Evolutionary conservation across 2,888 invertebrate species (phyloP).

Genomic region (Agriopis marginaria): DNA sequence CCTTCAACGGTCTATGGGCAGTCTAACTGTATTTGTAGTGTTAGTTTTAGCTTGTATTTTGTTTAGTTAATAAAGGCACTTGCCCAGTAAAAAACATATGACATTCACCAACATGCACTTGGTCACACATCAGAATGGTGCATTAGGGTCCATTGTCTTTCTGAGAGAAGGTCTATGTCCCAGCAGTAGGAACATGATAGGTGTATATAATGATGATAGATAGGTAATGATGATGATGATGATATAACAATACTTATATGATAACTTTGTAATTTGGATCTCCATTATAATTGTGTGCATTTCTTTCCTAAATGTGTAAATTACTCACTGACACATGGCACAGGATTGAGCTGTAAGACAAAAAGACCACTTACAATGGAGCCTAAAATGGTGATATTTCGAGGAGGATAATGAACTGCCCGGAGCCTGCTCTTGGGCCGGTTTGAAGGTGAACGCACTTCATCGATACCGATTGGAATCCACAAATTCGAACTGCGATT

Average conservation of each 20-base stretch:
- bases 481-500: conserved; percentile 69
- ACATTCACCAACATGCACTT: no score
- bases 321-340: background rate
- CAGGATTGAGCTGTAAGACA: conserved; percentile 38
- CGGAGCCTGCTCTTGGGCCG: conserved; percentile 70
- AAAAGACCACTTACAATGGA: conserved; percentile 54
- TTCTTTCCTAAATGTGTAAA: background rate
- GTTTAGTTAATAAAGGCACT: no score
- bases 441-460: conserved; percentile 83
- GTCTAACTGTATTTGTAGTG: no score
- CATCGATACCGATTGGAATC: conserved; percentile 72
- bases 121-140: no score
- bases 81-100: no score
- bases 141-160: no score
- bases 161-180: no score
- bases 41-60: no score
- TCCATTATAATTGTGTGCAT: background rate
- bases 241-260: conserved; percentile 10
- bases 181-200: no score
- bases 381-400: conserved; percentile 68
- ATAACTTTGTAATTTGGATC: background rate
- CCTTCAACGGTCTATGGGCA: no score
- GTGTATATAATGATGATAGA: no score
- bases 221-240: no score
- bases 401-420: conserved; percentile 80